Conservation (phyloP, 2,888 invertebrate genomes). For the Latrodectus hesperus region DNA sequence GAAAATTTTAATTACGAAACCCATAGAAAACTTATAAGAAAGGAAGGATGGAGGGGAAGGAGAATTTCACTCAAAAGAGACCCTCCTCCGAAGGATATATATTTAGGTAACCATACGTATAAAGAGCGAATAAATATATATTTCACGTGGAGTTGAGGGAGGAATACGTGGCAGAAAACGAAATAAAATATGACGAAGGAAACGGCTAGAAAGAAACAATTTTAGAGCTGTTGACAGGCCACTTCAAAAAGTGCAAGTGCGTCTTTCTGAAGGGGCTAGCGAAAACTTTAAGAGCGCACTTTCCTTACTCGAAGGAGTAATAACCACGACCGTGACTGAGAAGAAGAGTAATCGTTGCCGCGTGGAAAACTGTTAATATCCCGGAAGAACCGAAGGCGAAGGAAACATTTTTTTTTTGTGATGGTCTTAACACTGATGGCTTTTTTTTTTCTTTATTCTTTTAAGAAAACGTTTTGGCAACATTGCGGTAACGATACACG, state of each 20-base stretch:
- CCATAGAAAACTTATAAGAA: constrained; percentile 6
- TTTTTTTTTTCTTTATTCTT: too few species aligned
- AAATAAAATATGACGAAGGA: constrained; percentile 21
- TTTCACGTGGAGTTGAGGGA: too few species aligned
- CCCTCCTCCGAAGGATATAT: not conserved
- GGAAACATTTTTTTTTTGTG: not conserved
- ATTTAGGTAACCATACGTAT: not conserved
- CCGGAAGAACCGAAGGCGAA: constrained; percentile 3
- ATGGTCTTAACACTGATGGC: too few species aligned
- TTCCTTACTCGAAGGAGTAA: constrained; percentile 24
- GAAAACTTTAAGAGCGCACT: constrained; percentile 46
- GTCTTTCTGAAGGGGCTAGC: constrained; percentile 15
- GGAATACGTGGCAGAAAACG: not conserved
- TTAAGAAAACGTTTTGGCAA: too few species aligned
- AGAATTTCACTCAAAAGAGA: not conserved
- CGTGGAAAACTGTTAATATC: constrained; percentile 35
- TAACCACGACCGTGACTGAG: constrained; percentile 44
- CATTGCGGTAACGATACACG: too few species aligned
- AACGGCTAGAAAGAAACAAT: constrained; percentile 42
- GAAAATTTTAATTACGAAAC: constrained; percentile 37
- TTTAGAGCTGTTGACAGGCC: constrained; percentile 59
- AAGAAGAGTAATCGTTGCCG: constrained; percentile 37
- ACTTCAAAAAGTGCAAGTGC: constrained; percentile 51
- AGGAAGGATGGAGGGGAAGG: not conserved
- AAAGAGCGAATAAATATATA: constrained; percentile 3